phyloP scores from a whole-genome alignment of 2,113 vertebrate species.

The Paramisgurnus dabryanus region DNA sequence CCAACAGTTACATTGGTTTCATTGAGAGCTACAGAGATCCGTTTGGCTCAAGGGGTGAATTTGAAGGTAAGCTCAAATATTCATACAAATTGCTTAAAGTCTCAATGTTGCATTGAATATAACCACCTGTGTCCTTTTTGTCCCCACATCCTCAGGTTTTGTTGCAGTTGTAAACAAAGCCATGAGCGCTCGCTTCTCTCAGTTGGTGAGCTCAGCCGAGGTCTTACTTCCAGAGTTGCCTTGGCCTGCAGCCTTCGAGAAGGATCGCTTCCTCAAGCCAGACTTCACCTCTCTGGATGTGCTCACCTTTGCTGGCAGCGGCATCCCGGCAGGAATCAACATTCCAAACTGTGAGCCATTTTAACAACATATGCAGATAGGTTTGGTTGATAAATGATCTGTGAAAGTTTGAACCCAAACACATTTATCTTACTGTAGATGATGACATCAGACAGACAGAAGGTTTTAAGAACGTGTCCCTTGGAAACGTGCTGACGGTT shows the following conservation, averaged over 20 bases:
- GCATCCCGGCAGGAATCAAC: slow-evolving; percentile 91
- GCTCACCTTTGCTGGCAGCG: slow-evolving; percentile 88
- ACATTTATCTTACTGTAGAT: slow-evolving; percentile 66
- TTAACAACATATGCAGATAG: neutral
- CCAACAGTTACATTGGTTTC: slow-evolving; percentile 87
- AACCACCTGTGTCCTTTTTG: neutral
- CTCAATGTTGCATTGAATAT: neutral
- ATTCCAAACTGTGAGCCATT: slow-evolving; percentile 88
- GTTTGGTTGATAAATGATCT: neutral
- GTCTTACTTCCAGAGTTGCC: slow-evolving; percentile 84
- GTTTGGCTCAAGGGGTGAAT: slow-evolving; percentile 90
- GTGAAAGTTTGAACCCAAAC: neutral
- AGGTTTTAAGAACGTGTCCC: slow-evolving; percentile 90
- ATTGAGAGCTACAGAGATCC: slow-evolving; percentile 94
- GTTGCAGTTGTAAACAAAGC: slow-evolving; percentile 91
- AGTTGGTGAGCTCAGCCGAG: slow-evolving; percentile 83
- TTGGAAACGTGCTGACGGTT: slow-evolving; percentile 87
- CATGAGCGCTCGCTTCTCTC: slow-evolving; percentile 87
- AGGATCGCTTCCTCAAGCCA: slow-evolving; percentile 86
- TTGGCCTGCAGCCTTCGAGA: slow-evolving; percentile 86
- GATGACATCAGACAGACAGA: slow-evolving; percentile 89
- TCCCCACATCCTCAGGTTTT: slow-evolving; percentile 73
- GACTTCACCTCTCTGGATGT: slow-evolving; percentile 93
- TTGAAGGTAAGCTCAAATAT: slow-evolving; percentile 80
- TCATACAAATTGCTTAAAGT: neutral